Evolutionary conservation across 2,113 vertebrate species (phyloP).

Genomic region (Ciconia boyciana): DNA sequence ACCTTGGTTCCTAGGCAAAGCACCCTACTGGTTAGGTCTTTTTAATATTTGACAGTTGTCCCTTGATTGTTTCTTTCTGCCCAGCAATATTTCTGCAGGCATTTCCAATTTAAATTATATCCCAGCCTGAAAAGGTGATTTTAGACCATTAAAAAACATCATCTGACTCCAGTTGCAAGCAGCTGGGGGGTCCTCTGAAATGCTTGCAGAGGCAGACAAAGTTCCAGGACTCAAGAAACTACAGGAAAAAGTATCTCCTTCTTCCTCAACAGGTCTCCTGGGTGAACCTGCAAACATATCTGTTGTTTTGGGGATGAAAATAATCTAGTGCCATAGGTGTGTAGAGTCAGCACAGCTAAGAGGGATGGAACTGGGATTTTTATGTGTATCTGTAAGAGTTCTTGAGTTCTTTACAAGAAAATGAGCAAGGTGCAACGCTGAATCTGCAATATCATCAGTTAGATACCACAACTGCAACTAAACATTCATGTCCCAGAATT

Average conservation of each 20-base stretch:
- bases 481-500: background rate
- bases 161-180: background rate
- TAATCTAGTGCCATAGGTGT: background rate
- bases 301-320: background rate
- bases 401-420: background rate
- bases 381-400: background rate
- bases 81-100: background rate
- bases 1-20: background rate
- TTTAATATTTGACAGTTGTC: background rate
- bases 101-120: background rate
- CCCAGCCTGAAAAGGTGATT: background rate
- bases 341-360: background rate
- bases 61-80: background rate
- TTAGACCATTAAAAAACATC: background rate
- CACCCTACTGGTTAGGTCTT: background rate
- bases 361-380: background rate
- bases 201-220: background rate
- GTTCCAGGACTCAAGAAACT: background rate
- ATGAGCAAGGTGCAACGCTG: background rate
- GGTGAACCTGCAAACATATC: background rate
- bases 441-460: background rate
- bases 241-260: background rate
- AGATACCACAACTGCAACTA: background rate
- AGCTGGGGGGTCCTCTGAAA: background rate
- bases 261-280: background rate